These are phyloP conservation scores for Sphinx pinastri DNA, from an alignment of 2,888 invertebrate species.

Conservation along the genomic window DNA sequence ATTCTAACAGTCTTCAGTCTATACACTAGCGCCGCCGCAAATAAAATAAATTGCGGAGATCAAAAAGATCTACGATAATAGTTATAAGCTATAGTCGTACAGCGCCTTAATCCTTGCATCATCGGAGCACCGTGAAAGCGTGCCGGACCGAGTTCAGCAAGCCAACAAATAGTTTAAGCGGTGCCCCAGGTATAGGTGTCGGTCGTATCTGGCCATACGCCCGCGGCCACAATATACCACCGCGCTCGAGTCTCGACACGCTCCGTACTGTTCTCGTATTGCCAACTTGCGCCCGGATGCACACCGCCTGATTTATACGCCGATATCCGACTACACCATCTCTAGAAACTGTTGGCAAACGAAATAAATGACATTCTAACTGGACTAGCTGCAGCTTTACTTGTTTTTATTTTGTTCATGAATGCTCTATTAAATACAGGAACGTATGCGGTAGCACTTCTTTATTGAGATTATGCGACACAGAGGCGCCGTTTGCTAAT, in stretches of 20 bases:
- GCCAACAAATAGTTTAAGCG: slow-evolving; percentile 26
- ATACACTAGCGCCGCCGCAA: too few species aligned
- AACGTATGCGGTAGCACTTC: background rate
- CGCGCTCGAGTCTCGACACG: slow-evolving; percentile 38
- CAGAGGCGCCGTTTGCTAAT: too few species aligned
- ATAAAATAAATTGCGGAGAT: too few species aligned
- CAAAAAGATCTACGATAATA: background rate
- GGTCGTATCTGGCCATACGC: slow-evolving; percentile 42
- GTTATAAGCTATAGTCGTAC: background rate
- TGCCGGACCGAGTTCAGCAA: slow-evolving; percentile 4
- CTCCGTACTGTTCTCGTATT: slow-evolving; percentile 38
- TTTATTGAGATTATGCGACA: too few species aligned
- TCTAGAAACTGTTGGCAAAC: slow-evolving; percentile 41
- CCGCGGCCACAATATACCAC: slow-evolving; percentile 32
- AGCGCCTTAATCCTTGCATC: background rate
- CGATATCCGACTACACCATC: slow-evolving; percentile 59
- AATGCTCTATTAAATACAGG: background rate
- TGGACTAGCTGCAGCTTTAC: slow-evolving; percentile 29
- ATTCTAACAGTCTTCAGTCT: too few species aligned
- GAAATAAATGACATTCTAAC: slow-evolving; percentile 45
- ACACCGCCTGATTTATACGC: slow-evolving; percentile 64
- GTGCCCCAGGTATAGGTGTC: slow-evolving; percentile 35
- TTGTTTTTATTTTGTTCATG: slow-evolving; percentile 13
- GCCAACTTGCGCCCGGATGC: slow-evolving; percentile 55
- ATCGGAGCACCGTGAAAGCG: slow-evolving; percentile 11